These are phyloP conservation scores for Delphinus delphis DNA, from an alignment of 2,113 vertebrate species.

Conservation along the genomic window DNA sequence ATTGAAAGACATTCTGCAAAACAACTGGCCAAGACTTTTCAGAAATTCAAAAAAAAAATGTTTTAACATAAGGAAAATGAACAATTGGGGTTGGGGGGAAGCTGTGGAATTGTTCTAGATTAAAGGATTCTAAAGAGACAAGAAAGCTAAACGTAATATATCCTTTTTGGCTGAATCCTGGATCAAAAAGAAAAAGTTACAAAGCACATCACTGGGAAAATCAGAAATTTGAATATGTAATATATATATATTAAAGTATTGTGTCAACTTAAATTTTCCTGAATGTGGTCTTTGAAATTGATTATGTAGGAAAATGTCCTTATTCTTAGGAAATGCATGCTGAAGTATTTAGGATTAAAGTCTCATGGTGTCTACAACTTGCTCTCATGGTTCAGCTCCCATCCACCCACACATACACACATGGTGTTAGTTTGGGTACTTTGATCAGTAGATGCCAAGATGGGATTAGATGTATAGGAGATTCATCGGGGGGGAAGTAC, in stretches of 20 bases:
- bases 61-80: not conserved
- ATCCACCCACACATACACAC: not conserved
- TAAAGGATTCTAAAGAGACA: not conserved
- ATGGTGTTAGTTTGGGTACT: not conserved
- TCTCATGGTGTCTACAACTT: not conserved
- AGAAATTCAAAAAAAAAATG: not conserved
- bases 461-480: not conserved
- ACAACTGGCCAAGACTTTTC: not conserved
- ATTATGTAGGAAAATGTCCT: not conserved
- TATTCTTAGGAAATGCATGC: slow-evolving; percentile 1
- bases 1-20: not conserved
- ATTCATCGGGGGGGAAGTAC: not conserved
- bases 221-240: not conserved
- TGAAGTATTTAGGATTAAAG: not conserved
- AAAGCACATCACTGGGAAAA: not conserved
- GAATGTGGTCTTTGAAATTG: not conserved
- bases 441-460: not conserved
- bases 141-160: not conserved
- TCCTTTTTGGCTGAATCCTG: not conserved
- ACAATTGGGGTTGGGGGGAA: not conserved
- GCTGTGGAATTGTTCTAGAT: not conserved
- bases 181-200: not conserved
- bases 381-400: not conserved
- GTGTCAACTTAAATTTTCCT: not conserved
- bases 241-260: not conserved